phyloP scores from a whole-genome alignment of 2,888 invertebrate genomes.

The Malthinus flaveolus region DNA sequence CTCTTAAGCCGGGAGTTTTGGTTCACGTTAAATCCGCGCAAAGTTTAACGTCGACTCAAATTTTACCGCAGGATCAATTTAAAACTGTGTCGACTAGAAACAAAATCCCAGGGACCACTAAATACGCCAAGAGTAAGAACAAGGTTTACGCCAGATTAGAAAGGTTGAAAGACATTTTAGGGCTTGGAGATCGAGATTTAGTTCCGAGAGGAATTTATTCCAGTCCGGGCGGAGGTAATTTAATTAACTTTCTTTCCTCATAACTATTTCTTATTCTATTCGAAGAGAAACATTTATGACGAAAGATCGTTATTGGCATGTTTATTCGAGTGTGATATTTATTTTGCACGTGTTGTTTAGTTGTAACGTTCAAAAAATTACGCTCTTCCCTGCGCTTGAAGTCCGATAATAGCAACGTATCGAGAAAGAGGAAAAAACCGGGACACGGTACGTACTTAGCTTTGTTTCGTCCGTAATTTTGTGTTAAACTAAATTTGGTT shows the following conservation, averaged over 20 bases:
- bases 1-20: constrained; percentile 83
- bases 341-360: constrained; percentile 53
- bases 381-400: constrained; percentile 43
- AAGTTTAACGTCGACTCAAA: constrained; percentile 57
- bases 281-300: too few relatives aligned
- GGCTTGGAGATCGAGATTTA: constrained; percentile 47
- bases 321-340: constrained; percentile 30
- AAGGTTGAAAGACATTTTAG: constrained; percentile 48
- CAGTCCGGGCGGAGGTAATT: constrained; percentile 55
- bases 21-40: constrained; percentile 81
- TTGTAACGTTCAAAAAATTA: constrained; percentile 83
- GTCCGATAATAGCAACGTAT: constrained; percentile 43
- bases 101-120: constrained; percentile 32
- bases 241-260: constrained; percentile 40
- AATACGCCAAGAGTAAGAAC: constrained; percentile 46
- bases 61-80: constrained; percentile 40
- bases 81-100: constrained; percentile 34
- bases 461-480: constrained; percentile 15
- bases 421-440: constrained; percentile 77
- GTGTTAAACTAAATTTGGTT: not conserved
- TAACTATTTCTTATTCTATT: constrained; percentile 49
- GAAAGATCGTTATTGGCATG: constrained; percentile 36
- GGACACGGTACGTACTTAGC: constrained; percentile 61
- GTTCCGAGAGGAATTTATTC: constrained; percentile 56
- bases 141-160: constrained; percentile 50